Evolutionary conservation across 2,113 vertebrate species (phyloP).

Genomic region (Ariopsis seemanni): DNA sequence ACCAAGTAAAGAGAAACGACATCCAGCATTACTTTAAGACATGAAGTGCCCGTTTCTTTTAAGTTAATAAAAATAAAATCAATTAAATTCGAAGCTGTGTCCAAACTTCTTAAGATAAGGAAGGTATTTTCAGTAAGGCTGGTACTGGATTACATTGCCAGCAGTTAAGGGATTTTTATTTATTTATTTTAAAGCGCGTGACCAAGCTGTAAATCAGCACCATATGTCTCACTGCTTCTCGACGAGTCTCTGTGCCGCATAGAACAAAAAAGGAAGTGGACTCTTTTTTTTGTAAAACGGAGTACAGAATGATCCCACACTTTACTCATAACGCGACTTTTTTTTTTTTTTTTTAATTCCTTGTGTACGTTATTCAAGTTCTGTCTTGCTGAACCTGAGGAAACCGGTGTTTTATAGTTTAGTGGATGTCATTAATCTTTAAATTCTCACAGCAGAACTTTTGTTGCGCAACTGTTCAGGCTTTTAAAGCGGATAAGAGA

Average conservation of each 20-base stretch:
- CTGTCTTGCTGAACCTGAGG: background rate
- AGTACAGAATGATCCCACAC: background rate
- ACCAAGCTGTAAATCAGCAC: background rate
- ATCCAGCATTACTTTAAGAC: too few relatives aligned
- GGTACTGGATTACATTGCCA: background rate
- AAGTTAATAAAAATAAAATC: too few relatives aligned
- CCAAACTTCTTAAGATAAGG: background rate
- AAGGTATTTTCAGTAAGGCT: background rate
- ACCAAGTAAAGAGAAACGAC: too few relatives aligned
- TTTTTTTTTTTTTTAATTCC: background rate
- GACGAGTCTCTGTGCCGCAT: background rate
- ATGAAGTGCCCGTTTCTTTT: too few relatives aligned
- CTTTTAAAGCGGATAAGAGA: background rate
- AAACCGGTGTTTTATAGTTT: background rate
- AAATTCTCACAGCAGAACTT: background rate
- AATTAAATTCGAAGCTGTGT: too few relatives aligned
- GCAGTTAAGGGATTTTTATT: background rate
- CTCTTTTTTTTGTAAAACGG: background rate
- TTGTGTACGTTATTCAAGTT: background rate
- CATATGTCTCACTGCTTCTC: background rate
- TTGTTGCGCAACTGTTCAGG: background rate
- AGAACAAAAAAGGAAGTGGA: background rate
- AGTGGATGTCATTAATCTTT: background rate
- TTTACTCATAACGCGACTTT: background rate
- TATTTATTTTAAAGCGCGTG: too few relatives aligned